phyloP scores from a whole-genome alignment of 2,113 vertebrate species.

The Antechinus flavipes region DNA sequence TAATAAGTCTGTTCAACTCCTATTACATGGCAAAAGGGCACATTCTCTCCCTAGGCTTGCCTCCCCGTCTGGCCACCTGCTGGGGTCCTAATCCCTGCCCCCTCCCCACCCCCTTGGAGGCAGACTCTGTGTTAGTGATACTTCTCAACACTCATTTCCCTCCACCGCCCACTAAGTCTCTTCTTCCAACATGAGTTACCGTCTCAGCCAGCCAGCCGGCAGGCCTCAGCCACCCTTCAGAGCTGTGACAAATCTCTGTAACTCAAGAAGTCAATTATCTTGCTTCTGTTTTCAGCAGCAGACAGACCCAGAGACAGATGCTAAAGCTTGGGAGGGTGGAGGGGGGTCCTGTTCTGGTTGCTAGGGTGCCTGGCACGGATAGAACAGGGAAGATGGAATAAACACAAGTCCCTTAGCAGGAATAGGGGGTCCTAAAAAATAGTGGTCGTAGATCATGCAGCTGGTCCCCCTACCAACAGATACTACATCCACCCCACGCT shows the following conservation, averaged over 20 bases:
- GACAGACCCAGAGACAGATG: rapidly evolving
- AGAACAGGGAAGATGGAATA: not conserved
- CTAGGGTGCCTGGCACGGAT: rapidly evolving
- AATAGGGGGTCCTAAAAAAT: not conserved
- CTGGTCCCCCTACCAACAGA: not conserved
- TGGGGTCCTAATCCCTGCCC: not conserved
- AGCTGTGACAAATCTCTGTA: rapidly evolving
- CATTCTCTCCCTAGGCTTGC: not conserved
- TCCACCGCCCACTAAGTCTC: conserved; percentile 38
- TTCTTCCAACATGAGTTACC: rapidly evolving
- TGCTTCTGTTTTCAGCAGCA: not conserved
- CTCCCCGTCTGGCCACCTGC: not conserved
- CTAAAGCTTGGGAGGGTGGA: rapidly evolving
- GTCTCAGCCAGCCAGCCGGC: not conserved
- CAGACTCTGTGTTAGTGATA: conserved; percentile 76
- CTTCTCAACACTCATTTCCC: conserved; percentile 80
- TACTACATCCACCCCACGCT: not conserved
- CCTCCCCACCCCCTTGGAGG: conserved; percentile 51
- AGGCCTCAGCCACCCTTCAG: rapidly evolving
- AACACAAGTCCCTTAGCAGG: not conserved
- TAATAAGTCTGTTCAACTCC: conserved; percentile 25
- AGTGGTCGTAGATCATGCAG: not conserved
- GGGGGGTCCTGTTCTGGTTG: not conserved
- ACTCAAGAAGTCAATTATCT: rapidly evolving
- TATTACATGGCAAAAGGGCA: not conserved